A percentile compares a stretch with the other conserved stretches of the same genome.
Conservation (phyloP, 2,797 vertebrate genomes). For the Pangasius krempfi region DNA sequence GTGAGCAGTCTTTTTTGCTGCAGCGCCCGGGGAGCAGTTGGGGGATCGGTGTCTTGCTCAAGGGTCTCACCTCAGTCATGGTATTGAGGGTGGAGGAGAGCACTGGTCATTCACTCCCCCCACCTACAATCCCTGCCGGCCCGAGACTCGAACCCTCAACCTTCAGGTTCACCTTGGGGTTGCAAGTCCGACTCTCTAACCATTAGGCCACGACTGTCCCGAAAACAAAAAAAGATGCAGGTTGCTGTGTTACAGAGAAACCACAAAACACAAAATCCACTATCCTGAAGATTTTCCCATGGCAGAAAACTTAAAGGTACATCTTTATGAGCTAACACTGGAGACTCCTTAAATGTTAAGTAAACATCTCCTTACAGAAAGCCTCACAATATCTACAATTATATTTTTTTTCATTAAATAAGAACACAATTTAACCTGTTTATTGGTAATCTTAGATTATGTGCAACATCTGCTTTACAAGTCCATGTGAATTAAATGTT, state of each 20-base stretch:
- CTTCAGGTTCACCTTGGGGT: no score
- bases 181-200: no score
- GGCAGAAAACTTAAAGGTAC: background rate
- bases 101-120: no score
- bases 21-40: no score
- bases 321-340: background rate
- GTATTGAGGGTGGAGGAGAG: no score
- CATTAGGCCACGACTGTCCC: no score
- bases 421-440: background rate
- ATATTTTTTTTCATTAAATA: background rate
- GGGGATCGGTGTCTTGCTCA: no score
- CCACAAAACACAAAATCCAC: background rate
- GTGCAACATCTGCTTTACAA: background rate
- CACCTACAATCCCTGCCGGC: no score
- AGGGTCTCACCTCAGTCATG: no score
- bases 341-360: background rate
- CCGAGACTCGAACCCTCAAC: no score
- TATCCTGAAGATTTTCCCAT: background rate
- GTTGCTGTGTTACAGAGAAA: background rate
- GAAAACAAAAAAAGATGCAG: background rate
- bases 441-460: background rate
- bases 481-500: background rate
- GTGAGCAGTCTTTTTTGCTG: no score
- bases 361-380: background rate
- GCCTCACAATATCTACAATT: background rate